Percentiles rank a stretch among this genome's conserved stretches.
These are phyloP conservation scores for Popillia japonica DNA, from an alignment of 1,140 invertebrate species.

Conservation along the genomic window DNA sequence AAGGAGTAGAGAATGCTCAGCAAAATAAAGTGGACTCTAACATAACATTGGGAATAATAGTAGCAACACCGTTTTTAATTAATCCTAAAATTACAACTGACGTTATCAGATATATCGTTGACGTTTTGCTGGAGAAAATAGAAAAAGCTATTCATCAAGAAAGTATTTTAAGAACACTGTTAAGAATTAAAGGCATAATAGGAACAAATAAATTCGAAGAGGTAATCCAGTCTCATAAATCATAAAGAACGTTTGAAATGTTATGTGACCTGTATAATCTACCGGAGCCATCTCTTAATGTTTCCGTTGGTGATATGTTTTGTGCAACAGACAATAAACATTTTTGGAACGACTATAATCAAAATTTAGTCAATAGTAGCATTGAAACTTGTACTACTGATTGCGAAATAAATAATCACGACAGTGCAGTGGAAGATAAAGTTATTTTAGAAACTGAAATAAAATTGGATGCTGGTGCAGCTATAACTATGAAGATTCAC, in stretches of 20 bases:
- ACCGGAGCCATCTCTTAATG: conserved; percentile 3
- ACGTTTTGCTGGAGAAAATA: conserved; percentile 71
- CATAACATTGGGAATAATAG: conserved; percentile 71
- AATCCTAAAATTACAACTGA: conserved; percentile 45
- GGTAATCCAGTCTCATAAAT: conserved; percentile 64
- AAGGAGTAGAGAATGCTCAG: conserved; percentile 68
- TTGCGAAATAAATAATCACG: conserved; percentile 1
- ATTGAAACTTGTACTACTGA: conserved; percentile 49
- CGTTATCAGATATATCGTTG: conserved; percentile 59
- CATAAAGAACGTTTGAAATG: conserved; percentile 71
- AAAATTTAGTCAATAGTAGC: conserved; percentile 45
- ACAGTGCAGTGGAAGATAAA: conserved; percentile 61
- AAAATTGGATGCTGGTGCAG: conserved; percentile 77
- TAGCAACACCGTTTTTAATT: conserved; percentile 72
- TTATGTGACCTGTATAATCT: conserved; percentile 72
- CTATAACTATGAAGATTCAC: conserved; percentile 81
- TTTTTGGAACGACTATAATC: conserved; percentile 48
- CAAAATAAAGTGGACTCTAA: conserved; percentile 68
- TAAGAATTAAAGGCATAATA: conserved; percentile 71
- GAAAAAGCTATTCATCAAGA: conserved; percentile 73
- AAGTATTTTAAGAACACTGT: conserved; percentile 70
- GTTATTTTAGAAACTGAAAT: conserved; percentile 83
- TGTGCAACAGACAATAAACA: conserved; percentile 35
- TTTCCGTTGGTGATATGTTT: conserved; percentile 35
- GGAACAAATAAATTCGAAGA: conserved; percentile 70